Evolutionary conservation across 2,888 invertebrate genomes (phyloP).

Genomic region (Spilarctia lutea): DNA sequence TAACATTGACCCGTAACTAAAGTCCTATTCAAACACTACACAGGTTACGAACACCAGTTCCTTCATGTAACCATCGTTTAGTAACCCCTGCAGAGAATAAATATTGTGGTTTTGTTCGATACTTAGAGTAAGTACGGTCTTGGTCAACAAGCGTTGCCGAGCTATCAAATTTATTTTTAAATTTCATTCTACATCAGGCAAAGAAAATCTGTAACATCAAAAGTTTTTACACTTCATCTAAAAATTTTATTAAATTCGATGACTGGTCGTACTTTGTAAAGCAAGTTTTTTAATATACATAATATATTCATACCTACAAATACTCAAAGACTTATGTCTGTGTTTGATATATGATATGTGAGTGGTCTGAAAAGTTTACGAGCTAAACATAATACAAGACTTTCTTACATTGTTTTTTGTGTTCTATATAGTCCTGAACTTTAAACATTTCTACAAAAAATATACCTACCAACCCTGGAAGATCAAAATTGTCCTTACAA

Average conservation of each 20-base stretch:
- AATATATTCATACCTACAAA: too few relatives aligned
- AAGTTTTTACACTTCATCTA: not conserved
- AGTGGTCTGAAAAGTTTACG: too few relatives aligned
- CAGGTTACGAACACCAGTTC: not conserved
- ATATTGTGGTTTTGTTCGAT: constrained; percentile 4
- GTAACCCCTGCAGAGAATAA: constrained; percentile 4
- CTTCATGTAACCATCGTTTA: constrained; percentile 10
- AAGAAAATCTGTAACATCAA: not conserved
- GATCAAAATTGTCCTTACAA: too few relatives aligned
- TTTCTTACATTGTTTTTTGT: too few relatives aligned
- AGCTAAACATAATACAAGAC: too few relatives aligned
- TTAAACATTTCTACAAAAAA: too few relatives aligned
- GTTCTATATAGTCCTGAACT: too few relatives aligned
- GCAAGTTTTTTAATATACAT: too few relatives aligned
- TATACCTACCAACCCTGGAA: too few relatives aligned
- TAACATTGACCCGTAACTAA: constrained; percentile 6
- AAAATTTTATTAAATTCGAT: not conserved
- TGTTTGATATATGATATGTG: too few relatives aligned
- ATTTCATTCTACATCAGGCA: not conserved
- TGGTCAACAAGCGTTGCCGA: not conserved
- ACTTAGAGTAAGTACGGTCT: not conserved
- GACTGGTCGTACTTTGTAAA: not conserved
- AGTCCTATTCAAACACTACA: constrained; percentile 4
- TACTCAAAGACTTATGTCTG: too few relatives aligned
- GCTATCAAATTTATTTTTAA: not conserved